Conservation (phyloP, 2,888 invertebrate species). For the Tromatobia lineatoria region DNA sequence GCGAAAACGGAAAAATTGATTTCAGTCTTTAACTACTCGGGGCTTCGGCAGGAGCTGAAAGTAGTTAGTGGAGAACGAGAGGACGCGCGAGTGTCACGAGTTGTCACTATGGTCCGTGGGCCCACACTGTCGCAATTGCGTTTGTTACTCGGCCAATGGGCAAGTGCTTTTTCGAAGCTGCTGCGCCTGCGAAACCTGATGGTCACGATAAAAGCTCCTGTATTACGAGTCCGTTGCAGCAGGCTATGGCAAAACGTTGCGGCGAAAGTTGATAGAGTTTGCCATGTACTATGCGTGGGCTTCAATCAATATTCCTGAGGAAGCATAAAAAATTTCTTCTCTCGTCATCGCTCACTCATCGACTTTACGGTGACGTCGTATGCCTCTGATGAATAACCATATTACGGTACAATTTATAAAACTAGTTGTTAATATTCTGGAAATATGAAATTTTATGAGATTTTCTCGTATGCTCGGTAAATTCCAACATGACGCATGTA, state of each 20-base stretch:
- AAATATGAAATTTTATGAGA: background rate
- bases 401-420: background rate
- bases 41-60: conserved; percentile 25
- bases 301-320: conserved; percentile 38
- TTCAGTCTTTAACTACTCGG: conserved; percentile 37
- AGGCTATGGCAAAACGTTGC: conserved; percentile 49
- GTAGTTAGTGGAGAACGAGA: conserved; percentile 50
- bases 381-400: background rate
- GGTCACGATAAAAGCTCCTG: conserved; percentile 67
- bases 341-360: background rate
- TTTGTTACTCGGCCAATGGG: conserved; percentile 51
- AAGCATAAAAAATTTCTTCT: conserved; percentile 13
- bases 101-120: conserved; percentile 38
- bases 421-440: background rate
- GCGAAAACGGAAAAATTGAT: conserved; percentile 44
- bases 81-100: conserved; percentile 36
- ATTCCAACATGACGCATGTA: too few relatives aligned
- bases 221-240: conserved; percentile 55
- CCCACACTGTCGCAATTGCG: conserved; percentile 56
- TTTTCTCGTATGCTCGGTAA: too few relatives aligned
- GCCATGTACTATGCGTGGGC: conserved; percentile 16
- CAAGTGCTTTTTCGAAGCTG: conserved; percentile 66
- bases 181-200: conserved; percentile 54
- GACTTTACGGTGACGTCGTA: background rate
- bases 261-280: conserved; percentile 45